These are phyloP conservation scores for Neocrepidodera transversa DNA, from an alignment of 2,888 invertebrate species.

Conservation along the genomic window DNA sequence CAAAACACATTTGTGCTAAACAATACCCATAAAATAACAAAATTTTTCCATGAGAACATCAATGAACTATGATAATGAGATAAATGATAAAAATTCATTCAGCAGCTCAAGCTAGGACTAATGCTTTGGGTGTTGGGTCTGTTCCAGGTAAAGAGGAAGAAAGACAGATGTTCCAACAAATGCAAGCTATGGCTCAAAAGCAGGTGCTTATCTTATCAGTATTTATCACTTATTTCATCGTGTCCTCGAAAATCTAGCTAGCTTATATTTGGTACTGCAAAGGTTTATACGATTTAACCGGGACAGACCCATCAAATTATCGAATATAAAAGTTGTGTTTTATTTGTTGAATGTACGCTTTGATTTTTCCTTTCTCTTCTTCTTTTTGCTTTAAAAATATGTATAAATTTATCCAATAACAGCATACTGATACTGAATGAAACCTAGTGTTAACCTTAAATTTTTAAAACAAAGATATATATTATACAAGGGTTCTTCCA, in stretches of 20 bases:
- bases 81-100: slow-evolving; percentile 26
- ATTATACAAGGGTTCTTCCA: no score
- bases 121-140: slow-evolving; percentile 58
- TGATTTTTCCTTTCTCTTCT: neutral
- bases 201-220: slow-evolving; percentile 73
- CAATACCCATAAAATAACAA: neutral
- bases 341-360: neutral
- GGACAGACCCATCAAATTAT: slow-evolving; percentile 19
- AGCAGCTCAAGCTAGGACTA: slow-evolving; percentile 47
- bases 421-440: no score
- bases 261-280: neutral
- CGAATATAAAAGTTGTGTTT: no score
- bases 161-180: slow-evolving; percentile 95
- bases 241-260: slow-evolving; percentile 24
- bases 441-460: no score
- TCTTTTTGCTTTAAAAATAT: neutral
- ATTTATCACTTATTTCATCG: slow-evolving; percentile 22
- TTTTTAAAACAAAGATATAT: no score
- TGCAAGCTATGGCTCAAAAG: slow-evolving; percentile 96
- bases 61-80: slow-evolving; percentile 19
- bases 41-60: neutral
- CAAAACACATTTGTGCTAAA: neutral
- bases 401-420: no score
- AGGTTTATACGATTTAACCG: slow-evolving; percentile 13
- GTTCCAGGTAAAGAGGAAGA: slow-evolving; percentile 94